Conservation (phyloP, 2,888 invertebrate species). For the Dolichopus griseipennis region DNA sequence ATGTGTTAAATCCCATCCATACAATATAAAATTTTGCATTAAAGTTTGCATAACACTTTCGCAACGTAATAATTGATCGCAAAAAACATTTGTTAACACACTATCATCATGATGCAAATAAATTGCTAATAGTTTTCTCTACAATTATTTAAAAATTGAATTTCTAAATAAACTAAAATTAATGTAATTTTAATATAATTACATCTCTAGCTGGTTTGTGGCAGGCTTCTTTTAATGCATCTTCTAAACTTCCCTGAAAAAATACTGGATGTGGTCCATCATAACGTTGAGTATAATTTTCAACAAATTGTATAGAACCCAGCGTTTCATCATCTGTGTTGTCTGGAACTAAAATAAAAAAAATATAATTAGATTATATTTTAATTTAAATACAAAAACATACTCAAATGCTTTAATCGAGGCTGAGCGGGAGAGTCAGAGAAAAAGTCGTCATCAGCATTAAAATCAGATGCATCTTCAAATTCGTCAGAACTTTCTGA, state of each 20-base stretch:
- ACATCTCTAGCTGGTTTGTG: slow-evolving; percentile 85
- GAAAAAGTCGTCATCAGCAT: slow-evolving; percentile 80
- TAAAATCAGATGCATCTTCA: slow-evolving; percentile 77
- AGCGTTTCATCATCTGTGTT: slow-evolving; percentile 74
- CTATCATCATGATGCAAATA: slow-evolving; percentile 96
- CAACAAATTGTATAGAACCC: slow-evolving; percentile 78
- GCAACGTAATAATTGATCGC: slow-evolving; percentile 85
- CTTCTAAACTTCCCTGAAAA: slow-evolving; percentile 83
- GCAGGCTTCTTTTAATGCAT: slow-evolving; percentile 84
- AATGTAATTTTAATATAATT: slow-evolving; percentile 28
- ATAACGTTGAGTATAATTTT: slow-evolving; percentile 68
- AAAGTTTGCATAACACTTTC: slow-evolving; percentile 86
- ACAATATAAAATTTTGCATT: slow-evolving; percentile 81
- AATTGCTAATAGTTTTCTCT: slow-evolving; percentile 87
- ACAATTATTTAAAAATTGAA: slow-evolving; percentile 27
- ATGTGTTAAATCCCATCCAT: slow-evolving; percentile 95
- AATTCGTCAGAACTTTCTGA: slow-evolving; percentile 71
- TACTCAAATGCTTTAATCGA: slow-evolving; percentile 69
- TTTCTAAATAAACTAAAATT: background rate
- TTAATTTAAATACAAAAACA: slow-evolving; percentile 32
- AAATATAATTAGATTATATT: background rate
- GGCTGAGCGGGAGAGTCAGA: slow-evolving; percentile 63
- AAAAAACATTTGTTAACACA: slow-evolving; percentile 93
- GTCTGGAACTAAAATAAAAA: slow-evolving; percentile 61
- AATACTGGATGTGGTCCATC: slow-evolving; percentile 82